These are phyloP conservation scores for Orthonevra nobilis DNA, from an alignment of 2,888 invertebrate genomes.

Conservation along the genomic window DNA sequence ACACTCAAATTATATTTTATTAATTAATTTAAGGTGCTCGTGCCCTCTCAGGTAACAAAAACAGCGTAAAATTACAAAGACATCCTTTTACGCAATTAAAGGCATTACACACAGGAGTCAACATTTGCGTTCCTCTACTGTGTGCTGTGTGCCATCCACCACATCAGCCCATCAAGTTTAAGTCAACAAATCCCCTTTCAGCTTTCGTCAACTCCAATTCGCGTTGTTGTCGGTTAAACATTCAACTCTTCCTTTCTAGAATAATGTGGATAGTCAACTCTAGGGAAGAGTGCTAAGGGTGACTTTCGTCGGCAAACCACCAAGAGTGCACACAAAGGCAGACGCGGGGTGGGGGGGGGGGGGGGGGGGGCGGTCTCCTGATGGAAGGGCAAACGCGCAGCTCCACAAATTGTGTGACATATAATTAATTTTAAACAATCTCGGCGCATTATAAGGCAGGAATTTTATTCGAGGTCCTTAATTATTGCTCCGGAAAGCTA, in stretches of 20 bases:
- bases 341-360: not conserved
- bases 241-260: slow-evolving; percentile 10
- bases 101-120: slow-evolving; percentile 51
- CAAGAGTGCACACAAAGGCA: slow-evolving; percentile 1
- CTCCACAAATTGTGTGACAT: slow-evolving; percentile 50
- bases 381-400: not conserved
- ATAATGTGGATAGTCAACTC: not conserved
- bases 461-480: slow-evolving; percentile 46
- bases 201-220: slow-evolving; percentile 56
- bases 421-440: slow-evolving; percentile 70
- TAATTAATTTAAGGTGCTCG: slow-evolving; percentile 51
- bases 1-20: slow-evolving; percentile 47
- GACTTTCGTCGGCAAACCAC: not conserved
- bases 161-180: slow-evolving; percentile 22
- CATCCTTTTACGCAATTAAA: slow-evolving; percentile 58
- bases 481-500: slow-evolving; percentile 48
- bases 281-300: not conserved
- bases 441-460: slow-evolving; percentile 57
- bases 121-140: slow-evolving; percentile 34
- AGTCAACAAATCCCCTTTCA: slow-evolving; percentile 47
- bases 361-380: not conserved
- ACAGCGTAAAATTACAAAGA: slow-evolving; percentile 48
- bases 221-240: slow-evolving; percentile 45
- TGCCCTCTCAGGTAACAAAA: slow-evolving; percentile 20
- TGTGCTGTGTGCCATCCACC: slow-evolving; percentile 4